These are phyloP conservation scores for Sebastes glaucus DNA, from an alignment of 2,797 vertebrate species.

Conservation along the genomic window DNA sequence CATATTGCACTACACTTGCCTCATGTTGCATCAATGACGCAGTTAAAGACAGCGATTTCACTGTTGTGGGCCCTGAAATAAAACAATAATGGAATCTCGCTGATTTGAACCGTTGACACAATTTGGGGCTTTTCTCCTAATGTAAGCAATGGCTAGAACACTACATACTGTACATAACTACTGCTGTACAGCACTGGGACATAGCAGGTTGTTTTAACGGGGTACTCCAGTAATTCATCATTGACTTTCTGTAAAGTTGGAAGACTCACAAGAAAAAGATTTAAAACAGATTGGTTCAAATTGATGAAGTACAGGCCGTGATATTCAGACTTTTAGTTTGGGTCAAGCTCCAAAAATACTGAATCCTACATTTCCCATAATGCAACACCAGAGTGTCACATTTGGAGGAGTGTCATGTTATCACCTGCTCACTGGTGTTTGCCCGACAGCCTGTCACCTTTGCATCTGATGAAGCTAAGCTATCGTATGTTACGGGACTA, in stretches of 20 bases:
- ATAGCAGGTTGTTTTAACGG: too few species aligned
- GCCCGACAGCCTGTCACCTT: too few species aligned
- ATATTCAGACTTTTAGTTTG: neutral
- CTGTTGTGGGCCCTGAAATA: slow-evolving; percentile 10
- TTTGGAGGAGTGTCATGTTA: too few species aligned
- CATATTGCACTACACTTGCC: slow-evolving; percentile 29
- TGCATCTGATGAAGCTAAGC: too few species aligned
- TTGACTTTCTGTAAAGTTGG: too few species aligned
- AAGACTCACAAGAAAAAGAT: neutral
- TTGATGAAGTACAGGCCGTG: neutral
- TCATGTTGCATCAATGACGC: slow-evolving; percentile 47
- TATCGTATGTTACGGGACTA: too few species aligned
- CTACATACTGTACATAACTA: neutral
- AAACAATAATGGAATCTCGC: neutral
- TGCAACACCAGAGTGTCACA: neutral
- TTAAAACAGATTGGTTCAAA: neutral
- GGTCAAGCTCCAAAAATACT: neutral
- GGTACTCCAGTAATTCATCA: too few species aligned
- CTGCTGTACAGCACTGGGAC: neutral
- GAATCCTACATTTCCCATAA: neutral
- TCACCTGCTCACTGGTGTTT: too few species aligned
- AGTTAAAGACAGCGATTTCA: slow-evolving; percentile 11
- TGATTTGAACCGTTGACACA: neutral
- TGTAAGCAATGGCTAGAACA: neutral
- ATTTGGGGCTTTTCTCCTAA: neutral